These are phyloP conservation scores for Arenaria interpres DNA, from an alignment of 2,113 vertebrate species.

Conservation along the genomic window DNA sequence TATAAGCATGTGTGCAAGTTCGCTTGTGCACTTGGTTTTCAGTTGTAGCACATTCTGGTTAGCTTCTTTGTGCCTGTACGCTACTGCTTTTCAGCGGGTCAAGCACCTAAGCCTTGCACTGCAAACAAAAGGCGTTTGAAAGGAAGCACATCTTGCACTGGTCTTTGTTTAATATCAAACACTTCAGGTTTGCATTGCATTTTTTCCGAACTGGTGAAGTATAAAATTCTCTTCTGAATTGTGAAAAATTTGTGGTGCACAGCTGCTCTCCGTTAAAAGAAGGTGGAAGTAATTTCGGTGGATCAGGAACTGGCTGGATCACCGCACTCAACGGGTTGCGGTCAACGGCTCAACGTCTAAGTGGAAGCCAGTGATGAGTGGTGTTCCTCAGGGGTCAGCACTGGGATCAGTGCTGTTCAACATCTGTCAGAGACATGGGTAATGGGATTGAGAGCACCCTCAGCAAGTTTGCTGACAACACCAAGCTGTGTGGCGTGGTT, in stretches of 20 bases:
- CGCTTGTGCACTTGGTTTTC: background rate
- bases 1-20: background rate
- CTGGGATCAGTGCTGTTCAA: no score
- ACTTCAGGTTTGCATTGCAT: background rate
- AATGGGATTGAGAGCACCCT: no score
- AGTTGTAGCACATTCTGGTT: background rate
- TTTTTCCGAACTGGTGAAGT: background rate
- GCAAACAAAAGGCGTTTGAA: background rate
- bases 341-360: no score
- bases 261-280: background rate
- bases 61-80: background rate
- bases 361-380: no score
- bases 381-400: no score
- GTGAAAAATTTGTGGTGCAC: background rate
- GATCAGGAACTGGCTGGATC: no score
- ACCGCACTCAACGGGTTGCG: no score
- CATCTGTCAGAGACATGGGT: no score
- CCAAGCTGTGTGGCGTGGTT: no score
- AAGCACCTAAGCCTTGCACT: background rate
- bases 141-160: background rate
- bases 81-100: background rate
- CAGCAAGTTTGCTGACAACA: no score
- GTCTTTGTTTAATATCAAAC: background rate
- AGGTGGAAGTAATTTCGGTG: background rate
- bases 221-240: background rate